Evolutionary conservation across 2,797 vertebrate species (phyloP).

Genomic region (Megaceryle alcyon): DNA sequence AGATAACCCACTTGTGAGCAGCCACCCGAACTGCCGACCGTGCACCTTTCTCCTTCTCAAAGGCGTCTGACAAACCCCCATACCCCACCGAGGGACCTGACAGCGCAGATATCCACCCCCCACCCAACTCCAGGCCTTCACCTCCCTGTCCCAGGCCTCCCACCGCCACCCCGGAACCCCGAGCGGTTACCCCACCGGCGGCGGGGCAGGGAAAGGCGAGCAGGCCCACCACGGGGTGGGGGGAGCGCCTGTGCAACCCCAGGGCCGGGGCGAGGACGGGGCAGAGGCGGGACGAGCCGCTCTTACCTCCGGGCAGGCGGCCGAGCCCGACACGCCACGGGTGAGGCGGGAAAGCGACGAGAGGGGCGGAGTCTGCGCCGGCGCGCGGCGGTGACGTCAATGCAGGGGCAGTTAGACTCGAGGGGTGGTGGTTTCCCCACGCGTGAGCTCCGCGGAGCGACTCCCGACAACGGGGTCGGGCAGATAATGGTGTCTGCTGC

Average conservation of each 20-base stretch:
- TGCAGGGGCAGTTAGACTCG: accelerated
- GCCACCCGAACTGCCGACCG: accelerated
- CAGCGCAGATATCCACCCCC: neutral
- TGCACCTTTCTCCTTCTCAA: accelerated
- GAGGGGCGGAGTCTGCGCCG: accelerated
- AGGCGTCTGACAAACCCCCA: accelerated
- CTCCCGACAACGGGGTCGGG: too few relatives aligned
- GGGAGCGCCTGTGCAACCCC: neutral
- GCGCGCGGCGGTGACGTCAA: neutral
- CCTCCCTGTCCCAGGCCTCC: neutral
- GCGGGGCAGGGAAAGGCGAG: too few relatives aligned
- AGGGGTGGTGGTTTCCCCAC: neutral
- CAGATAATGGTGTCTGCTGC: too few relatives aligned
- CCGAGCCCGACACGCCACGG: too few relatives aligned
- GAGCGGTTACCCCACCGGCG: too few relatives aligned
- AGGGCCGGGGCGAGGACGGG: too few relatives aligned
- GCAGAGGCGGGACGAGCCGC: neutral
- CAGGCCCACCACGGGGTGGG: too few relatives aligned
- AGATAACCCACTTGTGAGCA: accelerated
- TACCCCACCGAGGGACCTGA: accelerated
- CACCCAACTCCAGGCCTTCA: neutral
- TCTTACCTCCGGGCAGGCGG: neutral
- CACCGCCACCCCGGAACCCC: too few relatives aligned
- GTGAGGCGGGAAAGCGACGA: accelerated
- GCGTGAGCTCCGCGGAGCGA: accelerated